A percentile compares a stretch with the other conserved stretches of the same genome.
These are phyloP conservation scores for Ibidorhyncha struthersii DNA, from an alignment of 2,113 vertebrate genomes.

Conservation along the genomic window DNA sequence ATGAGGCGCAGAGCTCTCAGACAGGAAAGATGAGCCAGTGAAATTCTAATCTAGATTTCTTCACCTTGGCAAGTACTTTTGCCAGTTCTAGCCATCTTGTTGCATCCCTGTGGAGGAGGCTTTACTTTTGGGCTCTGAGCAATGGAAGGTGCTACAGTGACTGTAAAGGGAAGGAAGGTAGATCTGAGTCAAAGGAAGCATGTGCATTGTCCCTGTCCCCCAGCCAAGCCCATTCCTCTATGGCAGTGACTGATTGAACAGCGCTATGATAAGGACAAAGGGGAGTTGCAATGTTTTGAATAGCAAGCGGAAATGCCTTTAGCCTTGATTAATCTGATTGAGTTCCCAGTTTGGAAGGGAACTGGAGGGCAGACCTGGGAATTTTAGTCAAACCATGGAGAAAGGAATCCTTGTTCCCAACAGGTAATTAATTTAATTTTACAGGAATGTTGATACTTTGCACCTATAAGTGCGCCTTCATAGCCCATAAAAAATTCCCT, in stretches of 20 bases:
- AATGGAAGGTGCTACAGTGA: not conserved
- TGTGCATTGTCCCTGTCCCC: not conserved
- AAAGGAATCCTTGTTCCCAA: conserved; percentile 51
- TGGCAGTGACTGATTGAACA: conserved; percentile 33
- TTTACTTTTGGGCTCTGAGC: not conserved
- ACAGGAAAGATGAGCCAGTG: not conserved
- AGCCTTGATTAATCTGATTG: conserved; percentile 50
- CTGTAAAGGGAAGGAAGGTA: not conserved
- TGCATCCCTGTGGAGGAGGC: not conserved
- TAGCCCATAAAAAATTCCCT: conserved; percentile 17
- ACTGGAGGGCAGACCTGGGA: conserved; percentile 10
- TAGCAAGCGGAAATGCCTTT: conserved; percentile 45
- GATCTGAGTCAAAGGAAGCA: not conserved
- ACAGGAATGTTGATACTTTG: conserved; percentile 46
- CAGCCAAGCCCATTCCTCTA: not conserved
- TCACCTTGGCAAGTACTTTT: not conserved
- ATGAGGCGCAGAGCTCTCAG: not conserved
- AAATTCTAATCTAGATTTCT: not conserved
- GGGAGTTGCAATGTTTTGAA: conserved; percentile 26
- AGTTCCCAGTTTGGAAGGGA: not conserved
- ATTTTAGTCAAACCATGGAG: not conserved
- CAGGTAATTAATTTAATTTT: conserved; percentile 65
- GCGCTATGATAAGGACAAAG: conserved; percentile 19
- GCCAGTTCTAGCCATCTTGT: not conserved
- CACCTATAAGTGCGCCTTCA: conserved; percentile 39